These are phyloP conservation scores for Pangasius mekongensis DNA, from an alignment of 2,797 vertebrate genomes.

Conservation along the genomic window DNA sequence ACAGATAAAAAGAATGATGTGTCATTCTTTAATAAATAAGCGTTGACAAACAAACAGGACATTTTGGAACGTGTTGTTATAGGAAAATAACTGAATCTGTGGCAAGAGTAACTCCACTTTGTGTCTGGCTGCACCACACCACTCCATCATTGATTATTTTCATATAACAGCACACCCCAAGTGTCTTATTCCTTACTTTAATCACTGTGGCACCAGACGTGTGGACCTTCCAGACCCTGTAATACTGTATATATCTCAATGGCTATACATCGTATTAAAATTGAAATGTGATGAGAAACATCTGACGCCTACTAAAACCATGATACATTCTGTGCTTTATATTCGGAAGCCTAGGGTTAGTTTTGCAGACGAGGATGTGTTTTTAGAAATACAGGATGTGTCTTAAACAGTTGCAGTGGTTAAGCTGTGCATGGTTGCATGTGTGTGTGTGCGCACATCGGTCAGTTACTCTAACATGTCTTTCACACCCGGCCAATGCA, in stretches of 20 bases:
- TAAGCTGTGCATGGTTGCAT: neutral
- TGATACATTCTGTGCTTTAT: neutral
- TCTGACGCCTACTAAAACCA: neutral
- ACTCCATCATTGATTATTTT: neutral
- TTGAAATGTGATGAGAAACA: neutral
- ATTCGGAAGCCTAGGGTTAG: neutral
- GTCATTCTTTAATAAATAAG: neutral
- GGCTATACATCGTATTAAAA: too few species aligned
- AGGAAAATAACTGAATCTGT: neutral
- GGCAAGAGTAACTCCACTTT: neutral
- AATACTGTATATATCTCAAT: neutral
- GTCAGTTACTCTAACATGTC: neutral
- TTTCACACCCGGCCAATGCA: neutral
- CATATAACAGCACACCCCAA: neutral
- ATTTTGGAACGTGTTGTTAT: too few species aligned
- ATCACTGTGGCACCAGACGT: too few species aligned
- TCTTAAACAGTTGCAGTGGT: neutral
- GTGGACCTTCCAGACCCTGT: neutral
- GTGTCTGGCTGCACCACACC: neutral
- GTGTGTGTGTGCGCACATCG: neutral
- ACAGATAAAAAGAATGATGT: neutral
- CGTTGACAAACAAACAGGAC: neutral
- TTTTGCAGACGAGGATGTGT: neutral
- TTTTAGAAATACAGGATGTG: constrained; percentile 8
- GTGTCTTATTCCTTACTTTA: neutral